These are phyloP conservation scores for Calcarius lapponicus DNA, from an alignment of 2,797 vertebrate species.

Conservation along the genomic window DNA sequence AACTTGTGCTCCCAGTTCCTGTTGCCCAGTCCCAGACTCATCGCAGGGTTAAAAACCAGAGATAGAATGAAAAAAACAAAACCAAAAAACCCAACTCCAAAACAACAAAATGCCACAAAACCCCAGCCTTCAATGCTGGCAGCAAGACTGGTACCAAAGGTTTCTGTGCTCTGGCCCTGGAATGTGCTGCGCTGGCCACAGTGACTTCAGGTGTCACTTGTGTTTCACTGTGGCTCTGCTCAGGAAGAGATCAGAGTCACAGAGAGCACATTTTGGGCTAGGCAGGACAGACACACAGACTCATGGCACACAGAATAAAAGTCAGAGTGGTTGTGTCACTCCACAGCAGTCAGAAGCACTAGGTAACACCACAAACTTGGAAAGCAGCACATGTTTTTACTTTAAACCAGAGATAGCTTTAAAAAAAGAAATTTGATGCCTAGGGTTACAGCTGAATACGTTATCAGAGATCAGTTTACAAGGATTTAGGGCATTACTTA, in stretches of 20 bases:
- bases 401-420: slow-evolving; percentile 60
- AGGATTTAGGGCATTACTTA: slow-evolving; percentile 82
- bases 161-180: neutral
- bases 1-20: neutral
- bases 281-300: neutral
- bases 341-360: neutral
- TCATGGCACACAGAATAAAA: neutral
- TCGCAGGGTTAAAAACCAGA: neutral
- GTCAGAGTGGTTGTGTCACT: neutral
- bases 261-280: neutral
- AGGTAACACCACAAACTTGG: neutral
- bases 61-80: neutral
- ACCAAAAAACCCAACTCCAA: accelerated
- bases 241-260: neutral
- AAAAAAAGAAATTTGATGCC: neutral
- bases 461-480: slow-evolving; percentile 80
- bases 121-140: neutral
- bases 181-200: neutral
- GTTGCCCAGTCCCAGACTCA: neutral
- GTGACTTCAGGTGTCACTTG: neutral
- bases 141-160: neutral
- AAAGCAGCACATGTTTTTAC: slow-evolving; percentile 72
- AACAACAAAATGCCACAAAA: neutral
- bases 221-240: neutral
- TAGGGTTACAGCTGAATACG: slow-evolving; percentile 75